phyloP scores from a whole-genome alignment of 2,888 invertebrate species.

The Papilio demoleus region DNA sequence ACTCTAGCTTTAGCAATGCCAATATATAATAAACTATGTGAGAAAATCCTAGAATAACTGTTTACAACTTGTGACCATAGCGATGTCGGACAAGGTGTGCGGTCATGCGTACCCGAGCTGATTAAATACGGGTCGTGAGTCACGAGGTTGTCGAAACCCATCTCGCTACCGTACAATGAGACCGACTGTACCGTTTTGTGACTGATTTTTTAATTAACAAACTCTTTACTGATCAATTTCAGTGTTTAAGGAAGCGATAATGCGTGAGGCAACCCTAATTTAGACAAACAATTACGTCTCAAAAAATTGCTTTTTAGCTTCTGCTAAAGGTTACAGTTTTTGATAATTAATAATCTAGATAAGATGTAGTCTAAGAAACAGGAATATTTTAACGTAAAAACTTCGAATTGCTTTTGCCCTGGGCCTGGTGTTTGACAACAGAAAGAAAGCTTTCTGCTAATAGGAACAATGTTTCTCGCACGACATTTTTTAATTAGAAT shows the following conservation, averaged over 20 bases:
- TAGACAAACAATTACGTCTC: neutral
- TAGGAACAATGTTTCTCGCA: too few relatives aligned
- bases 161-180: conserved; percentile 65
- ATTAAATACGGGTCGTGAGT: conserved; percentile 76
- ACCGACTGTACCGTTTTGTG: conserved; percentile 33
- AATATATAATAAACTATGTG: too few relatives aligned
- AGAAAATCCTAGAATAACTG: conserved; percentile 11
- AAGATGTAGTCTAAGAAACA: too few relatives aligned
- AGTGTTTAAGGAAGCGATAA: neutral
- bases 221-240: neutral
- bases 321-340: too few relatives aligned
- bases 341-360: too few relatives aligned
- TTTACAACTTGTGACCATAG: conserved; percentile 36
- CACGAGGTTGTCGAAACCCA: conserved; percentile 75
- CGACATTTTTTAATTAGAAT: too few relatives aligned
- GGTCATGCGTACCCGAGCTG: conserved; percentile 63
- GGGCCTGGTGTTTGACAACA: too few relatives aligned
- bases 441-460: too few relatives aligned
- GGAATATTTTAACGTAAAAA: too few relatives aligned
- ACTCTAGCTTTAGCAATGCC: too few relatives aligned
- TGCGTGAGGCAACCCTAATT: neutral
- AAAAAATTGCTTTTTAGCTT: too few relatives aligned
- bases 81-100: conserved; percentile 20
- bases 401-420: too few relatives aligned
- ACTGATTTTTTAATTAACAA: conserved; percentile 34